Evolutionary conservation across 2,113 vertebrate genomes (phyloP).

Genomic region (Gobiocypris rarus): DNA sequence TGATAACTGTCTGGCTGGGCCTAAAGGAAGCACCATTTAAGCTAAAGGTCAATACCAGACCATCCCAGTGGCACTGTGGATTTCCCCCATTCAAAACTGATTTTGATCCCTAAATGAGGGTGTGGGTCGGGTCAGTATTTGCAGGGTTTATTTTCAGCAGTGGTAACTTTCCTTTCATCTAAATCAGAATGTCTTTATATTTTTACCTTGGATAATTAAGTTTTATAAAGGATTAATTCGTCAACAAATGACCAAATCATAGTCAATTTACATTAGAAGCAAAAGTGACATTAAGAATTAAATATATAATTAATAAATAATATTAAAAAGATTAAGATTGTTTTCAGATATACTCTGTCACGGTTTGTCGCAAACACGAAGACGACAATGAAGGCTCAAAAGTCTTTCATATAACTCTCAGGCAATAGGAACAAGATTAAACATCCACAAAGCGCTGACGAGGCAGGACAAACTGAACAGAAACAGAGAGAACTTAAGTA

Average conservation of each 20-base stretch:
- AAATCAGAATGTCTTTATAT: too few species aligned
- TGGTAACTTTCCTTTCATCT: neutral
- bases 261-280: neutral
- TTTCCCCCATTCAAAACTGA: conserved; percentile 53
- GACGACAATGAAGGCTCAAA: too few species aligned
- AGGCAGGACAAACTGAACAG: too few species aligned
- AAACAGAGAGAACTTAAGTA: too few species aligned
- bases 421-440: too few species aligned
- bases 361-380: too few species aligned
- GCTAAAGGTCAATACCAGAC: conserved; percentile 56
- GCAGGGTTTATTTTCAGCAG: conserved; percentile 1
- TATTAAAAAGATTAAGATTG: neutral
- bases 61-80: conserved; percentile 45
- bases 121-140: neutral
- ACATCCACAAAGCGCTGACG: too few species aligned
- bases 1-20: conserved; percentile 64
- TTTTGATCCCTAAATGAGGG: neutral
- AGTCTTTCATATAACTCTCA: too few species aligned
- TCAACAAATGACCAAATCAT: neutral
- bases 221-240: too few species aligned
- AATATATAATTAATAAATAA: neutral
- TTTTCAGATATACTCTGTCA: neutral
- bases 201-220: too few species aligned
- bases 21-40: conserved; percentile 43
- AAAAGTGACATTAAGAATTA: neutral